A percentile compares a stretch with the other conserved stretches of the same genome.
These are phyloP conservation scores for Branchellion lobata DNA, from an alignment of 2,888 invertebrate species.

Conservation along the genomic window DNA sequence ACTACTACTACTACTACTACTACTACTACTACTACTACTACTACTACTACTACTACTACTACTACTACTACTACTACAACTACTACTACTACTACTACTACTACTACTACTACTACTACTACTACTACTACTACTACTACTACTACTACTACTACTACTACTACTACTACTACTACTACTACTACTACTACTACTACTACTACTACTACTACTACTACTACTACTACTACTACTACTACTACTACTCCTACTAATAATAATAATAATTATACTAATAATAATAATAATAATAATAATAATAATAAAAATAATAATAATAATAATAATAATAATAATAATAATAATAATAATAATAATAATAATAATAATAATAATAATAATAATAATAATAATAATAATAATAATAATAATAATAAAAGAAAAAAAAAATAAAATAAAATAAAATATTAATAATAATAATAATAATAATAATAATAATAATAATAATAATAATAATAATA, in stretches of 20 bases:
- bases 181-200: conserved; percentile 29
- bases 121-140: conserved; percentile 20
- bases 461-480: not conserved
- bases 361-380: not conserved
- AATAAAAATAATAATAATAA: not conserved
- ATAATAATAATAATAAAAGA: too few relatives aligned
- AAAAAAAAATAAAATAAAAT: too few relatives aligned
- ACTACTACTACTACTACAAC: conserved; percentile 26
- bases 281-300: not conserved
- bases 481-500: too few relatives aligned
- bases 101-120: conserved; percentile 29
- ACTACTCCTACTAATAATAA: conserved; percentile 13
- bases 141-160: conserved; percentile 21
- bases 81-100: conserved; percentile 29
- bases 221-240: conserved; percentile 29
- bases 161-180: conserved; percentile 24
- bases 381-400: not conserved
- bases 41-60: conserved; percentile 29
- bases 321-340: not conserved
- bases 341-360: not conserved
- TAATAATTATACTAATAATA: conserved; percentile 1
- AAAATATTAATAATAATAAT: conserved; percentile 17
- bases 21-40: conserved; percentile 29
- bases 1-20: conserved; percentile 29
- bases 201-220: conserved; percentile 29